A percentile compares a stretch with the other conserved stretches of the same genome.
These are phyloP conservation scores for Lymantria monacha DNA, from an alignment of 2,888 invertebrate species.

Conservation along the genomic window DNA sequence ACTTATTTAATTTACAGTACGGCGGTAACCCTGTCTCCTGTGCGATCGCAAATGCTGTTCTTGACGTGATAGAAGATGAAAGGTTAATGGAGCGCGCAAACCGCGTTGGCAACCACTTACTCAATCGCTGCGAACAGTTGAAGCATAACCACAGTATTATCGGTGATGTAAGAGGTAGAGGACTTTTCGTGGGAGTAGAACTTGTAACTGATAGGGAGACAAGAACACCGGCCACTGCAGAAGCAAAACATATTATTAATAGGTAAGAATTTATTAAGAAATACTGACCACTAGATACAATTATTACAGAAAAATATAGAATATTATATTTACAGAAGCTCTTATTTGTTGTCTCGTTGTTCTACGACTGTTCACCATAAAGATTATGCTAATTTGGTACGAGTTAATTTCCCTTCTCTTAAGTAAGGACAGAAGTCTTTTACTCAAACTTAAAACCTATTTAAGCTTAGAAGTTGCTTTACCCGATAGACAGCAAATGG, in stretches of 20 bases:
- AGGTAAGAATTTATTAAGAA: conserved; percentile 59
- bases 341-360: too few species aligned
- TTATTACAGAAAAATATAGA: too few species aligned
- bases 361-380: too few species aligned
- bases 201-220: conserved; percentile 89
- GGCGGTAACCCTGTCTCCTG: conserved; percentile 99
- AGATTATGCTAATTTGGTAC: too few species aligned
- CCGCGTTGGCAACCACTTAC: conserved; percentile 90
- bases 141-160: conserved; percentile 89
- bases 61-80: conserved; percentile 95
- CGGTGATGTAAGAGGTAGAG: conserved; percentile 94
- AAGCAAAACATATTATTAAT: conserved; percentile 89
- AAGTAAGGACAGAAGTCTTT: too few species aligned
- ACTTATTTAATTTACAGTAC: conserved; percentile 83
- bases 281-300: too few species aligned
- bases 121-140: conserved; percentile 85
- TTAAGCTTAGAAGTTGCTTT: too few species aligned
- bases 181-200: conserved; percentile 97
- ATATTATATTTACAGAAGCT: too few species aligned
- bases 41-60: conserved; percentile 96
- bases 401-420: too few species aligned
- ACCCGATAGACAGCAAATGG: too few species aligned
- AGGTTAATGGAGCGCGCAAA: conserved; percentile 91
- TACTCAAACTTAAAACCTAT: too few species aligned
- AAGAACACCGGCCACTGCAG: conserved; percentile 91